These are phyloP conservation scores for Mus musculus DNA, from an alignment of 2,113 vertebrate genomes.

Conservation along the genomic window DNA sequence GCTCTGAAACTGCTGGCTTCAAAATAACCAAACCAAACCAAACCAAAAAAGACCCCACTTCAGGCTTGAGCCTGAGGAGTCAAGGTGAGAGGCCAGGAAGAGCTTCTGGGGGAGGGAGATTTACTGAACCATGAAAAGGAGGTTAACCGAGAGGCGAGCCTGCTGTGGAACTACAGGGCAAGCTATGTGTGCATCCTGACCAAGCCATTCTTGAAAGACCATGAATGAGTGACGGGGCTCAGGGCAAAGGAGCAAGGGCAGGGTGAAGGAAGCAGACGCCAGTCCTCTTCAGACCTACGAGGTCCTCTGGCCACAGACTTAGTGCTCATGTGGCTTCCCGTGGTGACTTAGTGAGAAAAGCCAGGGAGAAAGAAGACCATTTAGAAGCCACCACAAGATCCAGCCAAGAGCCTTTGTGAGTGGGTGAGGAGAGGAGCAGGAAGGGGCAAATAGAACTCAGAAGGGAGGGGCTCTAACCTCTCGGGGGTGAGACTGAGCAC, in stretches of 20 bases:
- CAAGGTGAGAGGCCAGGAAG: neutral
- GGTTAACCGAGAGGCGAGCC: neutral
- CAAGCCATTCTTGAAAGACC: neutral
- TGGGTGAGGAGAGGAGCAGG: rapidly evolving
- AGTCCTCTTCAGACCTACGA: neutral
- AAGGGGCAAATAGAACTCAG: neutral
- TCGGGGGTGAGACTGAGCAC: no score
- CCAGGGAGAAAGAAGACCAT: neutral
- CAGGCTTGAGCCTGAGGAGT: neutral
- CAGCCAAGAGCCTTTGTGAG: neutral
- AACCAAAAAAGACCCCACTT: neutral
- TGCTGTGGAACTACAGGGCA: neutral
- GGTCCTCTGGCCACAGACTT: neutral
- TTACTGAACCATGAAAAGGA: neutral
- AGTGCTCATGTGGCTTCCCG: neutral
- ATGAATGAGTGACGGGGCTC: neutral
- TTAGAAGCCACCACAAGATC: neutral
- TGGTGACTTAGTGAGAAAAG: neutral
- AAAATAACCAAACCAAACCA: no score
- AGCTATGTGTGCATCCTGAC: neutral
- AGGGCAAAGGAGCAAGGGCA: neutral
- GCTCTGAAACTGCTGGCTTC: neutral
- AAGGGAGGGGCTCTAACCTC: neutral
- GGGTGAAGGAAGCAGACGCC: neutral
- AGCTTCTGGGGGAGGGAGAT: neutral